Base-by-base conservation (phyloP, 1,140 invertebrate species). In the Macrobrachium nipponense region DNA sequence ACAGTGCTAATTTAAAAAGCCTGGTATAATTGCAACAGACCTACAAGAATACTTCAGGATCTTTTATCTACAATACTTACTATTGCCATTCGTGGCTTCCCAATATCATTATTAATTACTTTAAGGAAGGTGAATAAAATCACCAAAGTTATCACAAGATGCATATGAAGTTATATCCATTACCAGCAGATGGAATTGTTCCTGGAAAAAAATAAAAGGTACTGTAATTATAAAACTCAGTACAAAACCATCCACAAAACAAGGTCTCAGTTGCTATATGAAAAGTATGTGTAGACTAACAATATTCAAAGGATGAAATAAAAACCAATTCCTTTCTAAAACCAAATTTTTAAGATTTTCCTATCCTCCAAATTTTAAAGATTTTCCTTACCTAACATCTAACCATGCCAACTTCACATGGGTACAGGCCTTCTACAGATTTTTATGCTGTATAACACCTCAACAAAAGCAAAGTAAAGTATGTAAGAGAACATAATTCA, bases 111-210 rank as follows among this genome's bases (percentile, higher is more conserved):
- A 10, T 36, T 79, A 75, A 85, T 75, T n/a, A 64, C 58, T 20
- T 43, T 64, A 36, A 88, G 18, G 44, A 80, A 78, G 58, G 58
- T 92, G 91, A 11, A 96, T 91, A 90, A 97, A 96, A 89, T 96
- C 95, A 88, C 94, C 93, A 89, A 96, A 91, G 89, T 94, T 94
- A 80, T 96, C 96, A 90, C 95, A 96, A 91, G 93, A 92, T 8
- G 91, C 90, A 76, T 91, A 90, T 0, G 90, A 88, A 60, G 89
- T 89, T 89, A 60, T 90, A 91, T 44, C 62, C 78, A 51, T 80
- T 85, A 60, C 23, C 62, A 20, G 14, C 6, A 6, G 68, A 62
- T 15, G 82, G 82, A 20, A 85, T 70, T 60, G 68, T 83, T 18
- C 82, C 87, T 88, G 78, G 78, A 17, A 64, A 73, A 64, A 73